Conservation (phyloP, 2,113 vertebrate genomes). For the Myotis lucifugus region DNA sequence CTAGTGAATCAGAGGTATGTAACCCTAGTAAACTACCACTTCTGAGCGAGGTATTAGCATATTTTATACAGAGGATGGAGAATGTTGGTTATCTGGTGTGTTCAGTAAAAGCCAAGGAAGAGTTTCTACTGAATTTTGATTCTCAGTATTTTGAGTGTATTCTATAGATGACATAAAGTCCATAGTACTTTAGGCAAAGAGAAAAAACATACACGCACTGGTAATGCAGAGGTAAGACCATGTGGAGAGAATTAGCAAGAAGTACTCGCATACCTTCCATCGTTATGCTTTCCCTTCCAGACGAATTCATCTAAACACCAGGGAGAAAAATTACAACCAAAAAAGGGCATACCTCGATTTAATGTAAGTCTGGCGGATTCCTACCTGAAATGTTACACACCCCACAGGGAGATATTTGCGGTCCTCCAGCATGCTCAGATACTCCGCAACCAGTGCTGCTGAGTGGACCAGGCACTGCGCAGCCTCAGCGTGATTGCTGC, state of each 20-base stretch:
- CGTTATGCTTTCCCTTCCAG: neutral
- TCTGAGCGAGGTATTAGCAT: neutral
- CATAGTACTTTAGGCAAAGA: neutral
- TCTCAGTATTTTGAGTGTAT: neutral
- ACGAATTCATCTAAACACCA: neutral
- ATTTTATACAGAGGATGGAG: neutral
- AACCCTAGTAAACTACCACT: neutral
- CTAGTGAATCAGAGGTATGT: neutral
- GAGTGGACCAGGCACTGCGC: conserved; percentile 98
- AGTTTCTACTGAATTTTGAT: neutral
- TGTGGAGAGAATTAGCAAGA: neutral
- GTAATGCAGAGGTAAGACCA: conserved; percentile 4
- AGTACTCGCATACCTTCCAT: neutral
- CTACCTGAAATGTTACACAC: conserved; percentile 98
- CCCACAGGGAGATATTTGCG: conserved; percentile 99
- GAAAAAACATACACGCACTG: neutral
- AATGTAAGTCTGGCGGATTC: neutral
- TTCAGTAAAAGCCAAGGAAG: neutral
- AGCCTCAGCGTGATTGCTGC: conserved; percentile 96
- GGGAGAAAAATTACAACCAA: neutral
- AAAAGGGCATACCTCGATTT: neutral
- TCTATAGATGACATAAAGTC: neutral
- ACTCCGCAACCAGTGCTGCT: conserved; percentile 97
- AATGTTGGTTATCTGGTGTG: neutral
- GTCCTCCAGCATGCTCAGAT: conserved; percentile 98